Evolutionary conservation across 2,113 vertebrate genomes (phyloP).

Genomic region (Triplophysa siluroides): DNA sequence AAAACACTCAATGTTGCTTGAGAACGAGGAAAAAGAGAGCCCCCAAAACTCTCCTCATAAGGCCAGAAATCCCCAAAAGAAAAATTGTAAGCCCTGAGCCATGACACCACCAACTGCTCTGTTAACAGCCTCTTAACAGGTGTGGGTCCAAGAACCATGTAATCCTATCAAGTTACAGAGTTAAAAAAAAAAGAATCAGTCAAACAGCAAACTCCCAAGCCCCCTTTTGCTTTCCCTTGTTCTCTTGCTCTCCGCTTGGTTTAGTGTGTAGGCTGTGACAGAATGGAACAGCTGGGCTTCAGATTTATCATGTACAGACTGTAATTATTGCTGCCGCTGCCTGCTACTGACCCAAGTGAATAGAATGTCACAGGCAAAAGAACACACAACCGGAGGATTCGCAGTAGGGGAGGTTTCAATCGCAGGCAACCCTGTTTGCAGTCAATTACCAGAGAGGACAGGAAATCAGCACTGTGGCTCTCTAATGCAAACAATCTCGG

Average conservation of each 20-base stretch:
- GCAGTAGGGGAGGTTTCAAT: slow-evolving; percentile 68
- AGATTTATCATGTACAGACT: slow-evolving; percentile 82
- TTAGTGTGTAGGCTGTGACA: slow-evolving; percentile 70
- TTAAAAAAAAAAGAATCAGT: slow-evolving; percentile 71
- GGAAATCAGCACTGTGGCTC: slow-evolving; percentile 66
- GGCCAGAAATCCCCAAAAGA: slow-evolving; percentile 66
- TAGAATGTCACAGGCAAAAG: slow-evolving; percentile 72
- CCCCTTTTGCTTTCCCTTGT: slow-evolving; percentile 34
- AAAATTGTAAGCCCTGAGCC: slow-evolving; percentile 67
- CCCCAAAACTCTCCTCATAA: slow-evolving; percentile 51
- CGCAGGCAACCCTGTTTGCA: slow-evolving; percentile 75
- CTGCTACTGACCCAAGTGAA: slow-evolving; percentile 80
- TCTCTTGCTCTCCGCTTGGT: slow-evolving; percentile 21
- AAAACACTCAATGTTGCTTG: not conserved
- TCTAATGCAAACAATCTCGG: slow-evolving; percentile 68
- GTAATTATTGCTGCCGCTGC: slow-evolving; percentile 82
- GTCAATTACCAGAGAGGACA: slow-evolving; percentile 76
- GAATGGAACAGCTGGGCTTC: slow-evolving; percentile 82
- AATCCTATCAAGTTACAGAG: slow-evolving; percentile 81
- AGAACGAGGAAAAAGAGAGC: slow-evolving; percentile 15
- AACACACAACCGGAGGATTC: slow-evolving; percentile 59
- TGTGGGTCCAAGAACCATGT: slow-evolving; percentile 77
- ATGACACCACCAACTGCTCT: slow-evolving; percentile 77
- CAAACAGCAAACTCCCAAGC: slow-evolving; percentile 74
- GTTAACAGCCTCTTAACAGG: slow-evolving; percentile 82